phyloP scores from a whole-genome alignment of 1,140 invertebrate genomes.

The Lethrus apterus region DNA sequence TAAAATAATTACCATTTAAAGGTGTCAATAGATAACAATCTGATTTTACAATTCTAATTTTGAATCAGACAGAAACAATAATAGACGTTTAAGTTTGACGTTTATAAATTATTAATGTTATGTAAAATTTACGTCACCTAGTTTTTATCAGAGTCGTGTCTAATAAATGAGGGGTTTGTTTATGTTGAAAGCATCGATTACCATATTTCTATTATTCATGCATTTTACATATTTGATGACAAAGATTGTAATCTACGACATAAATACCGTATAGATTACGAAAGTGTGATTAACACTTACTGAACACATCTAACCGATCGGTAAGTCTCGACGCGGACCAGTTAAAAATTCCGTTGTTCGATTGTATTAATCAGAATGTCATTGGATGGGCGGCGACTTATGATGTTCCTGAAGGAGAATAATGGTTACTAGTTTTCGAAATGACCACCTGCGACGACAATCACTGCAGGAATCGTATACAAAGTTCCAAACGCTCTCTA shows the following conservation, averaged over 20 bases:
- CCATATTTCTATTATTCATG: conserved; percentile 11
- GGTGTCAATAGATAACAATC: conserved; percentile 9
- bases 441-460: conserved; percentile 5
- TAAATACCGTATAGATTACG: conserved; percentile 3
- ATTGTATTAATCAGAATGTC: conserved; percentile 13
- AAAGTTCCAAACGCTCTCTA: conserved; percentile 6
- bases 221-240: conserved; percentile 11
- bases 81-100: conserved; percentile 9
- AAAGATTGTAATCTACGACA: conserved; percentile 10
- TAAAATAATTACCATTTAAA: conserved; percentile 8
- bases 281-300: conserved; percentile 6
- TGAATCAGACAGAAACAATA: too few relatives aligned
- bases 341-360: conserved; percentile 6
- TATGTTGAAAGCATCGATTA: conserved; percentile 3
- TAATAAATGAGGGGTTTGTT: conserved; percentile 4
- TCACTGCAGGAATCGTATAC: conserved; percentile 8
- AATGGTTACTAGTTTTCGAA: conserved; percentile 11
- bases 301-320: not conserved
- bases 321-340: conserved; percentile 1
- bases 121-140: conserved; percentile 8
- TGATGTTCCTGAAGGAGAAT: conserved; percentile 9
- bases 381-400: conserved; percentile 13
- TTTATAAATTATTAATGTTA: conserved; percentile 11
- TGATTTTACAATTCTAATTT: conserved; percentile 11
- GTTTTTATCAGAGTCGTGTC: conserved; percentile 3